Evolutionary conservation across 2,113 vertebrate species (phyloP), one percentile per base, ranked within the genome.

Genomic region (Lates calcarifer): DNA sequence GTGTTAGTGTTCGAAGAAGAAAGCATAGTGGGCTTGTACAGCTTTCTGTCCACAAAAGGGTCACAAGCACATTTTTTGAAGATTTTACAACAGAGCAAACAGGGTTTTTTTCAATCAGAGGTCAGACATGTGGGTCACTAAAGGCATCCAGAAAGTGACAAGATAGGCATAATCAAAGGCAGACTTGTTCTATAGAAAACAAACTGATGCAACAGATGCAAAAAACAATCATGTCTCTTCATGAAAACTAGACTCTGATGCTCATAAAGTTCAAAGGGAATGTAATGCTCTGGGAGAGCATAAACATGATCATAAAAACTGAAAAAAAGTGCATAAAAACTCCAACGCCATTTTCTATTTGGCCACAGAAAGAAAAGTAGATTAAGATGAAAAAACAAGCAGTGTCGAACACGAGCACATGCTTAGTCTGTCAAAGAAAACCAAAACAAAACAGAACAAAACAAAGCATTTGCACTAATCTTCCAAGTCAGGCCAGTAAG

Each of bases 41-140:
- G 67, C 62, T 75, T 67, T 82, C 79, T 84, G 70, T 62, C 69
- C 83, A 87, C 74, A 87, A 77, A 33, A 55, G 41, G 39, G 39
- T 58, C 73, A 47, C 69, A 77, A 71, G 69, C 81, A 43, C 31
- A 57, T 11, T 81, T 81, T 87, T 84, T 88, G 81, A 88, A 74
- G 45, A 73, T 83, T 83, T 84, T 56, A 76, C 55, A 85, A 74
- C 49, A 71, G 77, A 82, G 55, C 41, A 51, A 69, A 75, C 49
- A 74, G 28, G 64, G 11, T 62, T 77, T 79, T 77, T 83, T 84
- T 51, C 26, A 79, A 63, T 73, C 31, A 15, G 31, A 69, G 77
- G 74, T 87, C 84, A 70, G 55, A 79, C 12, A 60, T 47, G 45
- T 64, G 53, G 74, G 73, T 71, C 64, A 53, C 43, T 62, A 49